These are phyloP conservation scores for Pygoscelis adeliae DNA, from an alignment of 2,113 vertebrate species.

Conservation along the genomic window DNA sequence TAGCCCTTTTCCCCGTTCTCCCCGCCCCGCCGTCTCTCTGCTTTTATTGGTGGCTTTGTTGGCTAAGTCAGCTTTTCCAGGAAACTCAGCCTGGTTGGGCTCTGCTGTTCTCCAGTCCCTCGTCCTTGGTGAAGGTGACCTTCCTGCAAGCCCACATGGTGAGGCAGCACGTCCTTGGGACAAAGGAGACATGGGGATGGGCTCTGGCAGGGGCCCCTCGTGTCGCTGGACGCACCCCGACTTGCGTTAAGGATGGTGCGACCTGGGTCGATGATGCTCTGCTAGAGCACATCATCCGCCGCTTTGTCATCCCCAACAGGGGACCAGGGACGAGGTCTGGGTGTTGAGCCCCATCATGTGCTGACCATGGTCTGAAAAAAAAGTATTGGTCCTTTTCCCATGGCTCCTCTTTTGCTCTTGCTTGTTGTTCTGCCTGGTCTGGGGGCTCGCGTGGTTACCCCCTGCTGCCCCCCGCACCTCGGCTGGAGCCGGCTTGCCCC, in stretches of 20 bases:
- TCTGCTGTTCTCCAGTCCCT: neutral
- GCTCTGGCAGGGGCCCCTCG: fast-evolving
- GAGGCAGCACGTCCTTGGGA: neutral
- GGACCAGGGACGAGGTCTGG: fast-evolving
- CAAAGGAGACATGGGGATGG: neutral
- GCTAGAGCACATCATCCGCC: fast-evolving
- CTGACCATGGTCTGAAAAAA: neutral
- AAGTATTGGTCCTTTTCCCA: fast-evolving
- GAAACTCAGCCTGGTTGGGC: neutral
- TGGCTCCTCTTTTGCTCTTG: neutral
- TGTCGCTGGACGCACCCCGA: fast-evolving
- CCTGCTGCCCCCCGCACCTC: neutral
- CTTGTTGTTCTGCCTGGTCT: neutral
- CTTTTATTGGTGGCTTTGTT: neutral
- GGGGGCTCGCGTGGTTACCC: fast-evolving
- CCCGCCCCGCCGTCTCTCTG: neutral
- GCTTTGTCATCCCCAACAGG: fast-evolving
- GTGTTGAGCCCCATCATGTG: too few species aligned
- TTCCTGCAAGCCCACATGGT: neutral
- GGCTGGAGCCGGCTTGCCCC: fast-evolving
- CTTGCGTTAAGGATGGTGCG: fast-evolving
- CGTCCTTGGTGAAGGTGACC: neutral
- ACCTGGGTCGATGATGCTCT: neutral
- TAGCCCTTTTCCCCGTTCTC: neutral
- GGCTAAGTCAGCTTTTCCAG: neutral